These are phyloP conservation scores for Nyctibius grandis DNA, from an alignment of 2,797 vertebrate genomes.

Conservation along the genomic window DNA sequence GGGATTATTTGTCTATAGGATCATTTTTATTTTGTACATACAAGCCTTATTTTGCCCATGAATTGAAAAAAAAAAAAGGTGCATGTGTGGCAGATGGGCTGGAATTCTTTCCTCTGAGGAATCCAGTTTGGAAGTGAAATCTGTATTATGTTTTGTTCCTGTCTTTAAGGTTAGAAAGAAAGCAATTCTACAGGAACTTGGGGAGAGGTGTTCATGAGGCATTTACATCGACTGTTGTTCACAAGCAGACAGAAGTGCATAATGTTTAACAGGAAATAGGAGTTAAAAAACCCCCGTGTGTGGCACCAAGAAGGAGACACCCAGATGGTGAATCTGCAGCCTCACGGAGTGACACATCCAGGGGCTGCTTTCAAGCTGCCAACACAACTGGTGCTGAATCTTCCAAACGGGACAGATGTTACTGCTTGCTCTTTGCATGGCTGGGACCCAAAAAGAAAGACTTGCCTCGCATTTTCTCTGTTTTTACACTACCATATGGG, in stretches of 20 bases:
- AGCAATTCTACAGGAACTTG: not conserved
- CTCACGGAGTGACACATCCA: not conserved
- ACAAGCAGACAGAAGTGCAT: not conserved
- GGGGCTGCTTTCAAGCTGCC: conserved; percentile 19
- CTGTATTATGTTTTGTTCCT: not conserved
- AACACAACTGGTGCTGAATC: not conserved
- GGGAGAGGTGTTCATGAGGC: not conserved
- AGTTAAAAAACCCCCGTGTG: not conserved
- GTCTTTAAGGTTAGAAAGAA: not conserved
- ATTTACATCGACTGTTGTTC: not conserved
- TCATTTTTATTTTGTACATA: conserved; percentile 14
- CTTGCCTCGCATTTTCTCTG: not conserved
- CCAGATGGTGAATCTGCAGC: conserved; percentile 43
- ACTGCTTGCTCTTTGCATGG: not conserved
- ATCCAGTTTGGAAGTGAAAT: not conserved
- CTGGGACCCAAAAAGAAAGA: not conserved
- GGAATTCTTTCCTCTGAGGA: not conserved
- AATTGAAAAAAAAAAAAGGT: not conserved
- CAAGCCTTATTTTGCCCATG: not conserved
- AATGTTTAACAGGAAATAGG: not conserved
- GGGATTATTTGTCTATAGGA: not conserved
- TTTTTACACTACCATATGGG: not conserved
- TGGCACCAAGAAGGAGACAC: not conserved
- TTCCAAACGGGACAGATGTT: conserved; percentile 45
- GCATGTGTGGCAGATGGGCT: not conserved